phyloP scores from a whole-genome alignment of 2,113 vertebrate species.

The Sinosuthora webbiana region DNA sequence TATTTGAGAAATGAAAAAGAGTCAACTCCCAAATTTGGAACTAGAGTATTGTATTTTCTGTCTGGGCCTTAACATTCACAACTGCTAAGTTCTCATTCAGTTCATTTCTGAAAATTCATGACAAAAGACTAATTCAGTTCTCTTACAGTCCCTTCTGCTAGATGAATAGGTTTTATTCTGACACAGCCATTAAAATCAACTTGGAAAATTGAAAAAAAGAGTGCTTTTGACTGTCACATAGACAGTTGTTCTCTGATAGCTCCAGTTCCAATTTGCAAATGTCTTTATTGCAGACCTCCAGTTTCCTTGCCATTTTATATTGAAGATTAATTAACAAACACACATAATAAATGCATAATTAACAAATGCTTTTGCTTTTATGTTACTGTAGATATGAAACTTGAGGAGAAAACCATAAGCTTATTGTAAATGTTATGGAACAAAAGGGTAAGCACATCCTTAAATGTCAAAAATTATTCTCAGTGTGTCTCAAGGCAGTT shows the following conservation, averaged over 20 bases:
- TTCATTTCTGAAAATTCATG: conserved; percentile 7
- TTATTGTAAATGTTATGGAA: conserved; percentile 35
- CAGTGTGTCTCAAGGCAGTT: conserved; percentile 1
- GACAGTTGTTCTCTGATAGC: neutral
- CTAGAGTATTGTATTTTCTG: neutral
- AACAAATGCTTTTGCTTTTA: neutral
- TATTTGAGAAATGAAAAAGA: neutral
- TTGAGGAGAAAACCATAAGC: neutral
- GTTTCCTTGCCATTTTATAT: neutral
- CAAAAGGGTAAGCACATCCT: neutral
- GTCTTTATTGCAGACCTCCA: neutral
- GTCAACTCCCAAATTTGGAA: neutral
- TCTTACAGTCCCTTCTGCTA: neutral
- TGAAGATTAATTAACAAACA: conserved; percentile 6
- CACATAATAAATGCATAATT: neutral
- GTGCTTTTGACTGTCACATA: neutral
- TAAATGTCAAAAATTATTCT: conserved; percentile 34
- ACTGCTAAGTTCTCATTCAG: neutral
- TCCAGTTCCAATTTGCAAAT: neutral
- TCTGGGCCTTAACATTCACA: neutral
- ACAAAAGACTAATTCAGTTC: conserved; percentile 14
- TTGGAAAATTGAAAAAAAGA: neutral
- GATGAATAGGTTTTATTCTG: conserved; percentile 1
- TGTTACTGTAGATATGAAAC: neutral
- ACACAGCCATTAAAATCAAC: neutral